These are phyloP conservation scores for Drosophila diplacantha DNA, from an alignment of 2,888 invertebrate genomes.

Conservation along the genomic window DNA sequence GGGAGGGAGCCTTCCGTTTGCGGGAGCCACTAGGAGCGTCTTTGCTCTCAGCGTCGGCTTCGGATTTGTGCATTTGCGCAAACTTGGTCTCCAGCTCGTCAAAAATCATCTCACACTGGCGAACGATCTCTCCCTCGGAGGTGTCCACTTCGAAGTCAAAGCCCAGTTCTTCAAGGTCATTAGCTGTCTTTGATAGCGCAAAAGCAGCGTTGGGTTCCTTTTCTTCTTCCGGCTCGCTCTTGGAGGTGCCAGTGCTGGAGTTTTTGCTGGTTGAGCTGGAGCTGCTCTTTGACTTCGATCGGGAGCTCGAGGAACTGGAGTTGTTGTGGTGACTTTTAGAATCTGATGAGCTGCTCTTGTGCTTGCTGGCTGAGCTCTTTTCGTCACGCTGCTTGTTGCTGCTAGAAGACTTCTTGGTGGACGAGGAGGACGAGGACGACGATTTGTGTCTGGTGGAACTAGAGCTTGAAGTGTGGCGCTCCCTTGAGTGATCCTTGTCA, in stretches of 20 bases:
- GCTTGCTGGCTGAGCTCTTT: slow-evolving; percentile 29
- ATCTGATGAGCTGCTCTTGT: slow-evolving; percentile 45
- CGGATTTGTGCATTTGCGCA: slow-evolving; percentile 67
- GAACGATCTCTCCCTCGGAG: slow-evolving; percentile 85
- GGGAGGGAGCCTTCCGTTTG: slow-evolving; percentile 63
- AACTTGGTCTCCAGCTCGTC: slow-evolving; percentile 83
- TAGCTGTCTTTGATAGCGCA: neutral
- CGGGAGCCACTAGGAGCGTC: slow-evolving; percentile 25
- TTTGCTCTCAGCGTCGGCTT: slow-evolving; percentile 44
- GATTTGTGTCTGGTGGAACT: slow-evolving; percentile 55
- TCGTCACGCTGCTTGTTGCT: slow-evolving; percentile 53
- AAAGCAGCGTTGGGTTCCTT: slow-evolving; percentile 10
- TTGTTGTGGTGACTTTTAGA: slow-evolving; percentile 42
- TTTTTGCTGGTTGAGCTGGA: slow-evolving; percentile 30
- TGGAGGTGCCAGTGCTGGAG: slow-evolving; percentile 6
- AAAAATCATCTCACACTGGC: slow-evolving; percentile 92
- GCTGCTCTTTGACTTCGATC: slow-evolving; percentile 46
- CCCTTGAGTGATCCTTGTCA: slow-evolving; percentile 41
- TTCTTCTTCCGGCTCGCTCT: slow-evolving; percentile 31
- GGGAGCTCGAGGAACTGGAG: slow-evolving; percentile 34
- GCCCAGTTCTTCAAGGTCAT: slow-evolving; percentile 59
- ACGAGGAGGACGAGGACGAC: slow-evolving; percentile 50
- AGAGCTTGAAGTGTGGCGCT: slow-evolving; percentile 41
- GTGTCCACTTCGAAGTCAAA: slow-evolving; percentile 56
- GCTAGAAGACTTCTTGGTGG: slow-evolving; percentile 49